Conservation (phyloP, 2,888 invertebrate species). For the Drosophila kokeensis region DNA sequence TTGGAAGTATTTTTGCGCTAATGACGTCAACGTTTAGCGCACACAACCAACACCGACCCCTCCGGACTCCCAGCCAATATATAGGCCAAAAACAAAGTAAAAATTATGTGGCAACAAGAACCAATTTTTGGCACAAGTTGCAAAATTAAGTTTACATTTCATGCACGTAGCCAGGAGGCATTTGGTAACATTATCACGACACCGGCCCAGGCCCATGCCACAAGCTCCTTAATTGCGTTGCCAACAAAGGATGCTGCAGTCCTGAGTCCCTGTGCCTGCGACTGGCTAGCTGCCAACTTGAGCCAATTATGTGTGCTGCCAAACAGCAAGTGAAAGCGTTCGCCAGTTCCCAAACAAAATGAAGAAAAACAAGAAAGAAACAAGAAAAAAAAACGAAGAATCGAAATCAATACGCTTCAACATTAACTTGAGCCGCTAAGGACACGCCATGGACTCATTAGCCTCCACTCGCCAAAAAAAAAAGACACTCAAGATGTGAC, state of each 20-base stretch:
- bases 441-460: constrained; percentile 80
- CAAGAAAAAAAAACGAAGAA: constrained; percentile 4
- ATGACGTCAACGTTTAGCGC: constrained; percentile 71
- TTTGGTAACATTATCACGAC: constrained; percentile 4
- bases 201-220: neutral
- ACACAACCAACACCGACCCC: neutral
- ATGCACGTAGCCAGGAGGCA: constrained; percentile 64
- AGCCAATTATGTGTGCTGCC: constrained; percentile 53
- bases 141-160: constrained; percentile 78
- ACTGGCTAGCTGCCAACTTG: constrained; percentile 58
- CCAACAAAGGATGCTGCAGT: constrained; percentile 50
- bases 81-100: constrained; percentile 39
- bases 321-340: constrained; percentile 1
- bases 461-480: constrained; percentile 28
- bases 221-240: constrained; percentile 42
- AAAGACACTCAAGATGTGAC: constrained; percentile 30
- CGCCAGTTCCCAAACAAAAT: neutral
- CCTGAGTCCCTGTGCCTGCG: neutral
- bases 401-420: constrained; percentile 78
- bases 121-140: constrained; percentile 70
- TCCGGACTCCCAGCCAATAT: neutral
- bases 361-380: neutral
- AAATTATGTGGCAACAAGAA: constrained; percentile 37
- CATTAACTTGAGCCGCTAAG: constrained; percentile 74
- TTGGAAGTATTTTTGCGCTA: constrained; percentile 31